These are phyloP conservation scores for Drosophila mettleri DNA, from an alignment of 2,888 invertebrate species.

Conservation along the genomic window DNA sequence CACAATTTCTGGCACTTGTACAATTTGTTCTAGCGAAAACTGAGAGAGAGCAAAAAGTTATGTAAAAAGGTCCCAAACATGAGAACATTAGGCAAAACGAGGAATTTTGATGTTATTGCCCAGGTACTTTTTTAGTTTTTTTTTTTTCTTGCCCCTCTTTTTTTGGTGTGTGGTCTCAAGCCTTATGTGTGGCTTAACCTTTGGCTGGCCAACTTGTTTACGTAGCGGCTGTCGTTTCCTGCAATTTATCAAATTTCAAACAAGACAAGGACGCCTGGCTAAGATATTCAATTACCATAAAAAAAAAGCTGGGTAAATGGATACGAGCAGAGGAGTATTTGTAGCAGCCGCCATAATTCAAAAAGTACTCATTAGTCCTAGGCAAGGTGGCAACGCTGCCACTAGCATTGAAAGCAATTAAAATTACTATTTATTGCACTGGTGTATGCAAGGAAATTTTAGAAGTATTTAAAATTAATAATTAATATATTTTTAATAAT, in stretches of 20 bases:
- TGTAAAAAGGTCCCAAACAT: slow-evolving; percentile 23
- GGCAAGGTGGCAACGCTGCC: slow-evolving; percentile 23
- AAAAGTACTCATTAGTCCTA: slow-evolving; percentile 22
- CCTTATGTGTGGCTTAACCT: slow-evolving; percentile 63
- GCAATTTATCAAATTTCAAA: slow-evolving; percentile 70
- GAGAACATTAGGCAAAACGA: slow-evolving; percentile 25
- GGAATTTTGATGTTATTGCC: slow-evolving; percentile 27
- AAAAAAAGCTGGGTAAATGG: slow-evolving; percentile 33
- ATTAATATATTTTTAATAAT: background rate
- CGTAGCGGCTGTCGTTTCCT: slow-evolving; percentile 58
- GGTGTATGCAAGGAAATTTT: slow-evolving; percentile 19
- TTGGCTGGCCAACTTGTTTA: slow-evolving; percentile 47
- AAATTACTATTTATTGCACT: slow-evolving; percentile 11
- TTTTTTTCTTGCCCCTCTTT: too few relatives aligned
- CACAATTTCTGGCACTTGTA: slow-evolving; percentile 4
- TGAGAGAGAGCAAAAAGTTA: slow-evolving; percentile 2
- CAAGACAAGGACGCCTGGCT: slow-evolving; percentile 59
- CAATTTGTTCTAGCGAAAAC: slow-evolving; percentile 60
- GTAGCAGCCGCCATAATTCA: slow-evolving; percentile 26
- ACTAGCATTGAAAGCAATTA: background rate
- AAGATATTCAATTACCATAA: slow-evolving; percentile 60
- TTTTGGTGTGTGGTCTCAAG: slow-evolving; percentile 65
- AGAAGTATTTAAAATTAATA: background rate
- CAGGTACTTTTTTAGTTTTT: slow-evolving; percentile 3
- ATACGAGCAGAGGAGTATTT: slow-evolving; percentile 29